Evolutionary conservation across 2,888 invertebrate species (phyloP), one percentile per base, ranked within the genome.

Genomic region (Ophion slaviceki): DNA sequence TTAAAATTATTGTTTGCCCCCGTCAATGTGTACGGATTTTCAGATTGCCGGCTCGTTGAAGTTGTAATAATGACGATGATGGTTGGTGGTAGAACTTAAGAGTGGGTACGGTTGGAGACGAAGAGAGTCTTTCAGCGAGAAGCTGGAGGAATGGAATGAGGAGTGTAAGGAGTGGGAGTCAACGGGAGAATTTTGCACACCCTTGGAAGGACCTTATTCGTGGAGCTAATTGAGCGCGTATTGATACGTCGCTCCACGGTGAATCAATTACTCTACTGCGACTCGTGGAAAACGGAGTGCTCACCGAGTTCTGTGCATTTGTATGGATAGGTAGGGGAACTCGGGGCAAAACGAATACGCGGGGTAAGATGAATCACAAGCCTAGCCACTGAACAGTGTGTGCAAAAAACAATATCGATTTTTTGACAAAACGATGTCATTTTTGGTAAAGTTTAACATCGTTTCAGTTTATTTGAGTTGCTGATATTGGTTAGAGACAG

Each of bases 151-250:
- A 67, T 4, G 47, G 47, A 36, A 45, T 17, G 36, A 67, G 11
- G 20, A 40, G 17, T 14, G n/a, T 20, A 20, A 24, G 59, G 20
- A 45, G 40, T 24, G 62, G 24, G 11, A 8, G 53, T 28, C 36
- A 14, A 24, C 32, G 6, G 45, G 17, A 67, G n/a, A 72, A 72
- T 78, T 82, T 77, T 70, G 61, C 66, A 62, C 28, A 53, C 24
- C 71, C 70, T 86, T 83, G 85, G 86, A 87, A 88, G 83, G 86
- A 88, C 82, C 86, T 89, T 86, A 88, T 88, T 83, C 80, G 71
- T 62, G 81, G 88, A 87, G 88, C 89, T 90, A 92, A 91, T 91
- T 90, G 90, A 89, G 86, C 88, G 84, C 71, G 87, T 89, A 90
- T 89, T 89, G 89, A 89, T 90, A 89, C 85, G 89, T 90, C 88